Conservation (phyloP, 2,797 vertebrate species). For the Sebastes jordani region DNA sequence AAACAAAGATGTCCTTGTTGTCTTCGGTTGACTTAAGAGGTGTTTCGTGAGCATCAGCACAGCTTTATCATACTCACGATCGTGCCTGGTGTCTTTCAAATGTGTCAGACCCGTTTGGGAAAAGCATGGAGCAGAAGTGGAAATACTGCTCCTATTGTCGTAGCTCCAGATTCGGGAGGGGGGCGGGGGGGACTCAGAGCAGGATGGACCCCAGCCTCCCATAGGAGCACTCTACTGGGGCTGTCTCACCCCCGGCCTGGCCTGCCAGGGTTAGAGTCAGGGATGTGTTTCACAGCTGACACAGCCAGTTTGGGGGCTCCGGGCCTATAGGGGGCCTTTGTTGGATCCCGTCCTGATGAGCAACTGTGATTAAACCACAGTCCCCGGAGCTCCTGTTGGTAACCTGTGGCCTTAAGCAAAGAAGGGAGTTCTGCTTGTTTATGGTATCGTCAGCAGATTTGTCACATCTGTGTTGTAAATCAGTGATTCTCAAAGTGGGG, state of each 20-base stretch:
- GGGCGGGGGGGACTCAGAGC: conserved; percentile 54
- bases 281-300: conserved; percentile 79
- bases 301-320: conserved; percentile 34
- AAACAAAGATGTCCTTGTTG: conserved; percentile 29
- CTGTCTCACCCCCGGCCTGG: conserved; percentile 49
- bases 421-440: conserved; percentile 15
- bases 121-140: conserved; percentile 50
- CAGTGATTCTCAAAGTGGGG: neutral
- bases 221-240: conserved; percentile 58
- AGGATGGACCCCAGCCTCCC: conserved; percentile 75
- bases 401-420: conserved; percentile 24
- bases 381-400: conserved; percentile 22
- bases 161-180: conserved; percentile 52
- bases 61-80: conserved; percentile 27
- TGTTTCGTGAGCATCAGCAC: conserved; percentile 40
- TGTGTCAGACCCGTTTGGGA: conserved; percentile 36
- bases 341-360: conserved; percentile 47
- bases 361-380: conserved; percentile 38
- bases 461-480: conserved; percentile 26
- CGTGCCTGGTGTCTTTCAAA: conserved; percentile 46
- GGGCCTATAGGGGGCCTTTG: conserved; percentile 22
- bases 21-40: conserved; percentile 41
- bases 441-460: conserved; percentile 40
- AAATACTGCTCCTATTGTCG: conserved; percentile 75
- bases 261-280: conserved; percentile 54